A percentile compares a stretch with the other conserved stretches of the same genome.
phyloP scores from a whole-genome alignment of 2,797 vertebrate species.

The Acrocephalus scirpaceus region DNA sequence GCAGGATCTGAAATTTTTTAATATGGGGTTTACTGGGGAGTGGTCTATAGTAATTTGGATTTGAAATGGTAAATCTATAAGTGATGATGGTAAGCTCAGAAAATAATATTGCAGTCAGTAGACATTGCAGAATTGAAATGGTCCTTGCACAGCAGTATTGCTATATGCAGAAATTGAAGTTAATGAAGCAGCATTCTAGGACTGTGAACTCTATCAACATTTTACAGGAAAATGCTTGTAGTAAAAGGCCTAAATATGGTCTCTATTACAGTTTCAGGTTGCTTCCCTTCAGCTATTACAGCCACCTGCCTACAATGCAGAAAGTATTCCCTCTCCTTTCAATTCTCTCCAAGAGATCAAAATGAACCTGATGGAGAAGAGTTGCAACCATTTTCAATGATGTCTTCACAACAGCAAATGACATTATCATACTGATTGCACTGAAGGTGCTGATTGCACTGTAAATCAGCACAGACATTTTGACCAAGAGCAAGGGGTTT shows the following conservation, averaged over 20 bases:
- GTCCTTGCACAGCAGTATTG: background rate
- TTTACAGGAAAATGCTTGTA: background rate
- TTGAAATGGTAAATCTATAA: background rate
- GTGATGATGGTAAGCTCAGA: background rate
- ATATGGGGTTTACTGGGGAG: background rate
- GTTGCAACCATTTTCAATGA: background rate
- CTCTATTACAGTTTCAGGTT: background rate
- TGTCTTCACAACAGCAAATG: background rate
- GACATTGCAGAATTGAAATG: background rate
- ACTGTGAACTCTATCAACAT: background rate
- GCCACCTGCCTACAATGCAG: background rate
- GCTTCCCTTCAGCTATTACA: background rate
- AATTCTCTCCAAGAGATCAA: background rate
- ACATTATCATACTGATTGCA: background rate
- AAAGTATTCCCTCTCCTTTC: background rate
- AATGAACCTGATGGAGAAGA: background rate
- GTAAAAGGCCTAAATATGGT: background rate
- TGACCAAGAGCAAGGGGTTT: background rate
- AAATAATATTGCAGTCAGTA: background rate
- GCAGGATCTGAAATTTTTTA: background rate
- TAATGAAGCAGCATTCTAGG: background rate
- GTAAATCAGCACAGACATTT: background rate
- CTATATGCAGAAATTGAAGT: background rate
- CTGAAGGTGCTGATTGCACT: background rate
- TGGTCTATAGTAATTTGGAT: background rate